A percentile compares a stretch with the other conserved stretches of the same genome.
Evolutionary conservation across 2,888 invertebrate genomes (phyloP).

Genomic region (Metallyticus violacea): DNA sequence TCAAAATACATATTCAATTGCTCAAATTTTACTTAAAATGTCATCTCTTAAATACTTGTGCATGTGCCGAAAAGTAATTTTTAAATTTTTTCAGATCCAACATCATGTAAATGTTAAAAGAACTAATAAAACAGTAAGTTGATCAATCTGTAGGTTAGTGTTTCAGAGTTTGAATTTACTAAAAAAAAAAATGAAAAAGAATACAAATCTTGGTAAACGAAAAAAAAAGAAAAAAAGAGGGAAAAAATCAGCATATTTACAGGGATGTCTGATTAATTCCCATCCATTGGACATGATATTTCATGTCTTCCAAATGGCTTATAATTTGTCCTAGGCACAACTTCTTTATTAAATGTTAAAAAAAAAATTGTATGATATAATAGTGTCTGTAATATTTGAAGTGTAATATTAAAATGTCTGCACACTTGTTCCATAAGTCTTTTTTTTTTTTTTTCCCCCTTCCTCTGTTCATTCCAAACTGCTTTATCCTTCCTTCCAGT

Average conservation of each 20-base stretch:
- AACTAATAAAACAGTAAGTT: neutral
- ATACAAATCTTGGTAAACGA: neutral
- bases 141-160: neutral
- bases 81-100: neutral
- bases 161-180: neutral
- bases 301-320: neutral
- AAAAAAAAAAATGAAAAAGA: neutral
- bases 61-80: neutral
- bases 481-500: too few relatives aligned
- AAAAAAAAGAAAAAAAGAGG: too few relatives aligned
- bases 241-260: neutral
- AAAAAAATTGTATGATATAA: neutral
- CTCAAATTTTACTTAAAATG: slow-evolving; percentile 19
- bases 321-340: neutral
- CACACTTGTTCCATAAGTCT: neutral
- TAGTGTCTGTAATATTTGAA: neutral
- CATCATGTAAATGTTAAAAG: neutral
- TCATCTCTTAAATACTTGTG: slow-evolving; percentile 9
- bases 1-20: slow-evolving; percentile 20
- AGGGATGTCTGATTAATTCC: neutral
- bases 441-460: neutral
- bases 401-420: neutral
- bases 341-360: neutral
- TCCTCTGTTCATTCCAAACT: too few relatives aligned
- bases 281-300: neutral